A percentile compares a stretch with the other conserved stretches of the same genome.
phyloP scores from a whole-genome alignment of 1,140 invertebrate species.

The Galleria mellonella region DNA sequence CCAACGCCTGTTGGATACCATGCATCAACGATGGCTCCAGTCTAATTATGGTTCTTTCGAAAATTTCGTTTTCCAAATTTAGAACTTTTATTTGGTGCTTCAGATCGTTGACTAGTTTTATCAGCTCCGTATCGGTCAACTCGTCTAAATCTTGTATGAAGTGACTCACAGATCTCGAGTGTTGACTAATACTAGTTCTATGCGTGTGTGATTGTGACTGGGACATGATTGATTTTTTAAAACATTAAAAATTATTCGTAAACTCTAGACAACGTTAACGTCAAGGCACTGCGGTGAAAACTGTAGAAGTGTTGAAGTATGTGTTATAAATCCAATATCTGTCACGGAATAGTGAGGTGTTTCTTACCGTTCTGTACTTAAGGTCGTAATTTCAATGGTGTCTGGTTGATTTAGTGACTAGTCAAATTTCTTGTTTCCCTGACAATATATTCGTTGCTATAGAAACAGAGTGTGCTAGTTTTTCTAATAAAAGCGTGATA shows the following conservation, averaged over 20 bases:
- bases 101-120: conserved; percentile 46
- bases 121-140: conserved; percentile 45
- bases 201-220: conserved; percentile 23
- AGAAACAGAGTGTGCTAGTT: neutral
- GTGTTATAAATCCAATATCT: neutral
- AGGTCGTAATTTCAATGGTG: neutral
- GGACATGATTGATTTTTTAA: conserved; percentile 1
- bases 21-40: conserved; percentile 53
- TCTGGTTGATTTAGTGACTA: neutral
- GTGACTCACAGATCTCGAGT: conserved; percentile 38
- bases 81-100: conserved; percentile 47
- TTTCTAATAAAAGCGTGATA: too few species aligned
- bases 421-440: conserved; percentile 6
- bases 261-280: too few species aligned
- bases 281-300: neutral
- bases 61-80: conserved; percentile 55
- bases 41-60: conserved; percentile 55
- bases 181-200: conserved; percentile 39
- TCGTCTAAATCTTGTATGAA: conserved; percentile 42
- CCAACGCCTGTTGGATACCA: conserved; percentile 55
- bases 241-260: neutral
- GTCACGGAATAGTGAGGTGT: neutral
- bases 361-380: neutral
- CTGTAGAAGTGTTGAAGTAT: neutral
- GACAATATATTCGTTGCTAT: conserved; percentile 7